A percentile compares a stretch with the other conserved stretches of the same genome.
phyloP scores from a whole-genome alignment of 2,113 vertebrate species.

The Acanthochromis polyacanthus region DNA sequence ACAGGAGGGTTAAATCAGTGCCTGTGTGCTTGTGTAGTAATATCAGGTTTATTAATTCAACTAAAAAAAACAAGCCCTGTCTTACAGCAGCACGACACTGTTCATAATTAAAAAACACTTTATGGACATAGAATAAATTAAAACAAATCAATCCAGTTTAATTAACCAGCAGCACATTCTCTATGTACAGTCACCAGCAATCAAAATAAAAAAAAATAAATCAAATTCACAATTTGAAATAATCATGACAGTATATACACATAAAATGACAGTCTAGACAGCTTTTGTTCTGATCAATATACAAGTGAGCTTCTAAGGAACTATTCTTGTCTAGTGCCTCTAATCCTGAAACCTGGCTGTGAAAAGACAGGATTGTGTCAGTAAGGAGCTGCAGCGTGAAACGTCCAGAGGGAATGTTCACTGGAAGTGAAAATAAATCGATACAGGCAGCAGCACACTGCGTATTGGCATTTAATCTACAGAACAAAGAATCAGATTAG shows the following conservation, averaged over 20 bases:
- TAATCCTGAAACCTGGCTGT: slow-evolving; percentile 4
- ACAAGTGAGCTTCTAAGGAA: neutral
- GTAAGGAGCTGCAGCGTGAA: neutral
- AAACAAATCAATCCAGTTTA: slow-evolving; percentile 34
- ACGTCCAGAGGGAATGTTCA: neutral
- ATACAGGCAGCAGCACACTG: neutral
- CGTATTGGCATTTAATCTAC: too few species aligned
- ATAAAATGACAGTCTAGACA: neutral
- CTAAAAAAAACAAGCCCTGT: neutral
- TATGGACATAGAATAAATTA: neutral
- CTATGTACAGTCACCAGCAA: slow-evolving; percentile 9
- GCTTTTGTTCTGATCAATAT: neutral
- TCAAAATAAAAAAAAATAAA: slow-evolving; percentile 19
- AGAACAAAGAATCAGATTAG: too few species aligned
- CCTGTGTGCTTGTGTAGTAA: too few species aligned
- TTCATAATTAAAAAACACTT: neutral
- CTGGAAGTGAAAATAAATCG: slow-evolving; percentile 12
- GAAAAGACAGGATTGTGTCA: neutral
- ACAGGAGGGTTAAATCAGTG: too few species aligned
- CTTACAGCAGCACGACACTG: neutral
- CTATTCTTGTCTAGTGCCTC: neutral
- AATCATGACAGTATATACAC: slow-evolving; percentile 13
- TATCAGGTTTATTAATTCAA: neutral
- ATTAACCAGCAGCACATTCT: neutral
- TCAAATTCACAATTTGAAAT: slow-evolving; percentile 35